Percentiles rank a stretch among this genome's conserved stretches.
These are phyloP conservation scores for Hyposoter dolosus DNA, from an alignment of 2,888 invertebrate genomes.

Conservation along the genomic window DNA sequence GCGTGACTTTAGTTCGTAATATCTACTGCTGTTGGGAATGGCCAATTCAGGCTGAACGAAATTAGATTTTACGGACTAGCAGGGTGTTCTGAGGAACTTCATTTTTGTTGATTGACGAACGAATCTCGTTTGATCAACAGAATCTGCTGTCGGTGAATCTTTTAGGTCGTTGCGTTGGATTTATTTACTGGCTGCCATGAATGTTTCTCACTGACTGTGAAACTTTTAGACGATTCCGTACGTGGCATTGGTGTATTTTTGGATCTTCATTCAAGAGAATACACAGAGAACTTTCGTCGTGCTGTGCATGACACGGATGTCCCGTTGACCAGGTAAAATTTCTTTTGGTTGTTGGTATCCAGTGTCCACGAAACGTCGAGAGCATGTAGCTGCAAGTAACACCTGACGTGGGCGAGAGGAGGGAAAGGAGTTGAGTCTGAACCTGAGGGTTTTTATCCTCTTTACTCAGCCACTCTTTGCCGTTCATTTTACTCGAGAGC, in stretches of 20 bases:
- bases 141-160: no score
- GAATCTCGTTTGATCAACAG: no score
- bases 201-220: no score
- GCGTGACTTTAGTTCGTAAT: not conserved
- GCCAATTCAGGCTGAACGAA: not conserved
- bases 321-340: conserved; percentile 24
- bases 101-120: no score
- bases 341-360: not conserved
- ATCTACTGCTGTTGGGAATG: not conserved
- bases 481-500: conserved; percentile 22
- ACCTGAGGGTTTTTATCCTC: conserved; percentile 19
- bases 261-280: not conserved
- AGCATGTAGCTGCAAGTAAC: not conserved
- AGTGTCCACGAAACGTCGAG: not conserved
- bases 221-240: no score
- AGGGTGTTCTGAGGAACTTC: no score
- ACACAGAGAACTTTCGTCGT: not conserved
- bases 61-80: not conserved
- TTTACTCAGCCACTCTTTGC: conserved; percentile 14
- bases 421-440: conserved; percentile 10
- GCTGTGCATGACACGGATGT: not conserved
- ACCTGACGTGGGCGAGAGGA: not conserved
- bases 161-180: no score
- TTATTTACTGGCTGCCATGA: no score
- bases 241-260: not conserved